Evolutionary conservation across 2,888 invertebrate species (phyloP).

Genomic region (Falcaria lacertinaria): DNA sequence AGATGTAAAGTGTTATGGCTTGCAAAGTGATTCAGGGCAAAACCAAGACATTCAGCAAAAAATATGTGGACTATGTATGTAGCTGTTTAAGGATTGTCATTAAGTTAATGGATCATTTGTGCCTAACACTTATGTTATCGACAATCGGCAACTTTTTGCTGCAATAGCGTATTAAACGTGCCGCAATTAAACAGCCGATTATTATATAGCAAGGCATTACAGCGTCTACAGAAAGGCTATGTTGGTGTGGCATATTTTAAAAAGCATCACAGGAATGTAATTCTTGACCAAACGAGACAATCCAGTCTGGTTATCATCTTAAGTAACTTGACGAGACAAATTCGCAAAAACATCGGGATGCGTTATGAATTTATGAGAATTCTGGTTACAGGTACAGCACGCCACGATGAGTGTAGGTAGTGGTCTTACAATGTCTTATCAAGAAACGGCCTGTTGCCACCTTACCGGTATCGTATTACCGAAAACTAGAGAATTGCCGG

Average conservation of each 20-base stretch:
- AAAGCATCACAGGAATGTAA: neutral
- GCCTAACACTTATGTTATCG: neutral
- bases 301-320: conserved; percentile 20
- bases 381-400: neutral
- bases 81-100: neutral
- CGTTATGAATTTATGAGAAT: conserved; percentile 8
- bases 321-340: conserved; percentile 17
- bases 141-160: neutral
- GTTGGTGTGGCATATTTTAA: neutral
- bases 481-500: neutral
- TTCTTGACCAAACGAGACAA: conserved; percentile 16
- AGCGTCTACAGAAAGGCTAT: neutral
- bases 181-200: neutral
- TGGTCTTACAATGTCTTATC: neutral
- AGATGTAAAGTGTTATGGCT: neutral
- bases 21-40: neutral
- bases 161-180: neutral
- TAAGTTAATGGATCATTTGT: neutral
- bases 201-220: neutral
- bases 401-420: neutral
- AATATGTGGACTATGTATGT: neutral
- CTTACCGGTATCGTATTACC: neutral
- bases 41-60: neutral
- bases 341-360: conserved; percentile 22
- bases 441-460: neutral